Evolutionary conservation across 2,113 vertebrate species (phyloP), one percentile per base, ranked within the genome.

Genomic region (Rhea pennata): DNA sequence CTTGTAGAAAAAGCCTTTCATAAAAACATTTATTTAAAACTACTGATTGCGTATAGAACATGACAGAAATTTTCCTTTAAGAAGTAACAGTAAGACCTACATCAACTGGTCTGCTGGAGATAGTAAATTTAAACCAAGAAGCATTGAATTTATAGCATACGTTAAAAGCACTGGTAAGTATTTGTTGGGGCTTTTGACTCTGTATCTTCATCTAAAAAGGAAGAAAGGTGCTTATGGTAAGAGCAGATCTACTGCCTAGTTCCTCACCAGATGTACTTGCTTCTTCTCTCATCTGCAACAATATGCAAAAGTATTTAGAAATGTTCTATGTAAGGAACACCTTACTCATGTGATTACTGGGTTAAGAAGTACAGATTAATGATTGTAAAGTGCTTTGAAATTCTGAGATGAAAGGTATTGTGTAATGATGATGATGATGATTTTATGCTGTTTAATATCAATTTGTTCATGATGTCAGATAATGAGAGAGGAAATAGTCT

Each of bases 341-440:
- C 74, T 95, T 87, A 94, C 87, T 97, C 62, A 75, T 95, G 81
- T 87, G 94, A 97, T 90, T 89, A 95, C 48, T 79, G 58, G n/a
- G 48, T 91, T 95, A 85, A 91, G 84, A 89, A 31, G n/a, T 48
- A 79, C 70, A 92, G 74, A 89, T 76, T 87, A 92, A 91, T 89
- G 77, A 91, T 15, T 87, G 66, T 26, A 73, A 92, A 95, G 66
- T 46, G 64, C 87, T 95, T 93, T 96, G 95, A 91, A 93, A 96
- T 91, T 44, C 77, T 71, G 73, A 96, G 84, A 93, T 93, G 80
- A 95, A 94, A 96, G 86, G 40, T 61, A 61, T 86, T 86, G 72
- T 58, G 65, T 66, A 94, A 91, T 70, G 56, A 65, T 82, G 40
- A 69, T 94, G 56, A 65, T 82, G 40, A 69, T 94, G 62, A 70